Base-by-base conservation (phyloP, 2,888 invertebrate genomes). In the Pseudoips prasinana region DNA sequence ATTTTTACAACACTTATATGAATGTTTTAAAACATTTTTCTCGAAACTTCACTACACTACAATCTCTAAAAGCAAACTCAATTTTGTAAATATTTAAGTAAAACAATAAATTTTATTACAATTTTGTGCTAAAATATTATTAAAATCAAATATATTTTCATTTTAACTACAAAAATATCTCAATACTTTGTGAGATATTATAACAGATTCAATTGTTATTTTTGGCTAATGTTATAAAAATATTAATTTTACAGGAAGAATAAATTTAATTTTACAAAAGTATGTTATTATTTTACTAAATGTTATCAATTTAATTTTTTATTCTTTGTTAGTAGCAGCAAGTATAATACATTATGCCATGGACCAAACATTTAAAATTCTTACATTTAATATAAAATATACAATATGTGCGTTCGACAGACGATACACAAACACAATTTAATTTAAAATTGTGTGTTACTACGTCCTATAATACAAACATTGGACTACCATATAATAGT, bases 381-480 rank as follows among this genome's bases (percentile, higher is more conserved):
- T 39, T 57, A 54, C 58, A 22, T 46, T 43, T 32, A 59, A 33
- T 37, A 43, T 51, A 48, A 43, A 55, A 51, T 58, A 57, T 57
- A 55, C 52, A 3, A 14, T 14, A 42, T 60, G 61, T 55, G 54
- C 59, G 48, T 59, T 56, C 35, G 39, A 45, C 32, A 48, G 41
- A 51, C 52, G 50, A 42, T 54, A 39, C 31, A 55, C 46, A 63
- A 56, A 45, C 25, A 49, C 57, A 43, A 52, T 57, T 64, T 64
- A 41, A 37, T 23, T 33, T 46, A 54, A 64, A 59, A 51, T 34
- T 41, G 55, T 55, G 51, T 54, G 47, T 58, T 49, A 61, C 57
- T 52, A 54, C 52, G 56, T 49, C 52, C 48, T 29, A 35, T 24
- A 42, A 36, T 47, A 50, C 45, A 51, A 54, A 54, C 43, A 36